Conservation (phyloP, 2,113 vertebrate species). For the Apaloderma vittatum region DNA sequence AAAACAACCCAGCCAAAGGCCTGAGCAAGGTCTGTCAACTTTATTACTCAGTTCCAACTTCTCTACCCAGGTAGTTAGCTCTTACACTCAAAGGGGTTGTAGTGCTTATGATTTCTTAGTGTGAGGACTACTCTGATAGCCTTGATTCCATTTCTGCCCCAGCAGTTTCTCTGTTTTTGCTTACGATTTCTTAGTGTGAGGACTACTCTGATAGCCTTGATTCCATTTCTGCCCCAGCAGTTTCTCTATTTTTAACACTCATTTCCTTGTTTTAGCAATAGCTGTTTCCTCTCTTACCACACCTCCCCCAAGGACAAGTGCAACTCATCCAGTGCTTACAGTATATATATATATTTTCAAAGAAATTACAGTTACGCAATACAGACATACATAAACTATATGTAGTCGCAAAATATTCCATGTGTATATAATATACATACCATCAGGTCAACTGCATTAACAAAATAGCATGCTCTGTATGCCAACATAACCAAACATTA, state of each 20-base stretch:
- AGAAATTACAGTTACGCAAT: neutral
- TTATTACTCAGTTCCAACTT: neutral
- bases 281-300: neutral
- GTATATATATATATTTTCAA: neutral
- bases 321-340: neutral
- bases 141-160: neutral
- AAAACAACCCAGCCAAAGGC: neutral
- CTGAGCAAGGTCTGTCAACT: neutral
- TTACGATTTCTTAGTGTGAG: neutral
- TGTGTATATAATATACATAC: neutral
- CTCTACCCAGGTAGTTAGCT: neutral
- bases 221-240: neutral
- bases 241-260: neutral
- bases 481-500: conserved; percentile 47
- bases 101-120: neutral
- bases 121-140: neutral
- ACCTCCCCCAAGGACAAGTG: neutral
- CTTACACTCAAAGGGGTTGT: neutral
- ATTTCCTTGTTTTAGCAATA: neutral
- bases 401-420: neutral
- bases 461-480: conserved; percentile 43
- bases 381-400: neutral
- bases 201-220: neutral
- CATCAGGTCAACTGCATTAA: conserved; percentile 43
- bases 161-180: neutral